Evolutionary conservation across 2,113 vertebrate species (phyloP).

Genomic region (Noturus placidus): DNA sequence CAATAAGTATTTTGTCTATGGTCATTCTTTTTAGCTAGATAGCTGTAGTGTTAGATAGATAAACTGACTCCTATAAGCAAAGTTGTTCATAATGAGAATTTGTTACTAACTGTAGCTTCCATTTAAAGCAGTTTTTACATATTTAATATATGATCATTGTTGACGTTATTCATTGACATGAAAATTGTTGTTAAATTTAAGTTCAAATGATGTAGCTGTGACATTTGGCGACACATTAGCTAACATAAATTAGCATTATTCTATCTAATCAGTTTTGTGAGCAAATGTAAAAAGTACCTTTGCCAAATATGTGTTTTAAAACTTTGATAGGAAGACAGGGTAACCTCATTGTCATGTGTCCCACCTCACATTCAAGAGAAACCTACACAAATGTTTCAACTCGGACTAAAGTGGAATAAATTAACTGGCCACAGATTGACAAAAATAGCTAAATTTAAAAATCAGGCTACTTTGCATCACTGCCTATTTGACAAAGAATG

Average conservation of each 20-base stretch:
- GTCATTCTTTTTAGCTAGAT: background rate
- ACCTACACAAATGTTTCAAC: background rate
- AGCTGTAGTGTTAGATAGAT: background rate
- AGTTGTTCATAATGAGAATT: background rate
- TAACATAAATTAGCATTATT: background rate
- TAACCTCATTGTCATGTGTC: background rate
- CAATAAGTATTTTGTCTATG: background rate
- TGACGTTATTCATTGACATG: background rate
- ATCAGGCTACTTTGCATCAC: background rate
- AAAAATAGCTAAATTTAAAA: background rate
- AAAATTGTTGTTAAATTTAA: background rate
- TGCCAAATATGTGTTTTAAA: background rate
- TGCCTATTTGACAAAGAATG: background rate
- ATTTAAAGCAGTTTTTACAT: background rate
- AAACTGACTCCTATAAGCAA: background rate
- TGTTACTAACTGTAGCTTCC: background rate
- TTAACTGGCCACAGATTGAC: background rate
- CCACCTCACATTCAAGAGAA: background rate
- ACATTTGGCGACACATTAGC: background rate
- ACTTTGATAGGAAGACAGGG: background rate
- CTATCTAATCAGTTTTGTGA: background rate
- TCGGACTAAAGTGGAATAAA: background rate
- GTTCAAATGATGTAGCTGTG: background rate
- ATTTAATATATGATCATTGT: background rate
- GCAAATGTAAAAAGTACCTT: background rate